Conservation (phyloP, 2,797 vertebrate species). For the Hydrophis major region DNA sequence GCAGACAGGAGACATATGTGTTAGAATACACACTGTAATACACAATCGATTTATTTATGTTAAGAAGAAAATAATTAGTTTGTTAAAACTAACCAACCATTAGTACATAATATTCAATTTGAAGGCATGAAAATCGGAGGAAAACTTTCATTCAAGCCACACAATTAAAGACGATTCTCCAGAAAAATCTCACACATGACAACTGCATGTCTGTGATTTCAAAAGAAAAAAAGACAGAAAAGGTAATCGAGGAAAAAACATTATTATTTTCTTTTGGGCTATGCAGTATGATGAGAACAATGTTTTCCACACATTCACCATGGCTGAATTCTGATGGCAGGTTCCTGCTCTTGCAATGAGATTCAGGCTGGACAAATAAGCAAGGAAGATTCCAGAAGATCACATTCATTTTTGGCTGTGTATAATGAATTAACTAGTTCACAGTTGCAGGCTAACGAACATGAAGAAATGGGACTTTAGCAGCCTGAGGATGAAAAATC, state of each 20-base stretch:
- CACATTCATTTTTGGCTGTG: background rate
- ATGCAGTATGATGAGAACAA: constrained; percentile 4
- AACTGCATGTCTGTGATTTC: constrained; percentile 14
- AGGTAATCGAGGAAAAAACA: constrained; percentile 30
- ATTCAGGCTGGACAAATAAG: background rate
- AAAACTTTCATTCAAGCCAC: constrained; percentile 54
- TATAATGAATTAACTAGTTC: background rate
- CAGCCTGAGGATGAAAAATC: background rate
- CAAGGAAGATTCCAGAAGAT: background rate
- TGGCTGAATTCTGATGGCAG: background rate
- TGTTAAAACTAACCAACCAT: constrained; percentile 54
- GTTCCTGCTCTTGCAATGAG: background rate
- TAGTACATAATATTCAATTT: constrained; percentile 57
- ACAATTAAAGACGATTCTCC: constrained; percentile 44
- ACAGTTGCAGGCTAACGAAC: background rate
- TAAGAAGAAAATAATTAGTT: constrained; percentile 69
- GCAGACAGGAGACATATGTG: constrained; percentile 78
- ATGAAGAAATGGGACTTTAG: background rate
- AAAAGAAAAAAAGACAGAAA: background rate
- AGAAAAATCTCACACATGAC: background rate
- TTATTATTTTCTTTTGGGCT: constrained; percentile 15
- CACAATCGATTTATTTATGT: constrained; percentile 70
- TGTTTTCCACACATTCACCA: constrained; percentile 20
- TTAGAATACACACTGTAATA: constrained; percentile 65
- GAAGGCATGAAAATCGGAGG: constrained; percentile 56